These are phyloP conservation scores for Trematomus loennbergii DNA, from an alignment of 2,113 vertebrate species.

Conservation along the genomic window DNA sequence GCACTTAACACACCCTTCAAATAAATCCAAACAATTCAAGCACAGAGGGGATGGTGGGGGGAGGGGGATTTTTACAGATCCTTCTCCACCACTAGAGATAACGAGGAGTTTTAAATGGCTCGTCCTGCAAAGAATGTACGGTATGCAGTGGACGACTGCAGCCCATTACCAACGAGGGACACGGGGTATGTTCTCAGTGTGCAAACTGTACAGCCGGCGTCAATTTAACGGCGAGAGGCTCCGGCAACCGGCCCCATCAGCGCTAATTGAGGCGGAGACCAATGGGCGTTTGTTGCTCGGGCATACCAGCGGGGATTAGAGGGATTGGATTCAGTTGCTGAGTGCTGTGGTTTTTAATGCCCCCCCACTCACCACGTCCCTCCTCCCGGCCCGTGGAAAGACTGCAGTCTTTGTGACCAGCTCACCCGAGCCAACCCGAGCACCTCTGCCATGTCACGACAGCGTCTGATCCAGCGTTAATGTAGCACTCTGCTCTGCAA, in stretches of 20 bases:
- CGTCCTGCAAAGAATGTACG: slow-evolving; percentile 60
- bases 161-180: slow-evolving; percentile 27
- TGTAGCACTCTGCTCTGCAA: slow-evolving; percentile 41
- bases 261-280: slow-evolving; percentile 71
- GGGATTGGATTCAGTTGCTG: slow-evolving; percentile 82
- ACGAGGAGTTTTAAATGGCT: slow-evolving; percentile 62
- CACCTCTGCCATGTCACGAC: slow-evolving; percentile 68
- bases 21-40: slow-evolving; percentile 68
- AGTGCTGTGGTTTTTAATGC: slow-evolving; percentile 79
- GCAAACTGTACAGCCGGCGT: slow-evolving; percentile 14
- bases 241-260: slow-evolving; percentile 52
- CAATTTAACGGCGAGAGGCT: slow-evolving; percentile 18
- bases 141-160: slow-evolving; percentile 49
- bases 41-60: background rate
- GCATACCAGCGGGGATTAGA: slow-evolving; percentile 83
- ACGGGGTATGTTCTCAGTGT: slow-evolving; percentile 18
- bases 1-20: slow-evolving; percentile 68
- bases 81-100: slow-evolving; percentile 49
- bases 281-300: slow-evolving; percentile 55
- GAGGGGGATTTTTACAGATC: slow-evolving; percentile 24
- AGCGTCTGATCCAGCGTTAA: slow-evolving; percentile 62
- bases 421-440: slow-evolving; percentile 54
- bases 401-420: slow-evolving; percentile 75
- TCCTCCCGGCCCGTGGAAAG: slow-evolving; percentile 58
- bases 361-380: slow-evolving; percentile 27